A percentile compares a stretch with the other conserved stretches of the same genome.
phyloP scores from a whole-genome alignment of 1,140 invertebrate genomes.

The Metaphire vulgaris region DNA sequence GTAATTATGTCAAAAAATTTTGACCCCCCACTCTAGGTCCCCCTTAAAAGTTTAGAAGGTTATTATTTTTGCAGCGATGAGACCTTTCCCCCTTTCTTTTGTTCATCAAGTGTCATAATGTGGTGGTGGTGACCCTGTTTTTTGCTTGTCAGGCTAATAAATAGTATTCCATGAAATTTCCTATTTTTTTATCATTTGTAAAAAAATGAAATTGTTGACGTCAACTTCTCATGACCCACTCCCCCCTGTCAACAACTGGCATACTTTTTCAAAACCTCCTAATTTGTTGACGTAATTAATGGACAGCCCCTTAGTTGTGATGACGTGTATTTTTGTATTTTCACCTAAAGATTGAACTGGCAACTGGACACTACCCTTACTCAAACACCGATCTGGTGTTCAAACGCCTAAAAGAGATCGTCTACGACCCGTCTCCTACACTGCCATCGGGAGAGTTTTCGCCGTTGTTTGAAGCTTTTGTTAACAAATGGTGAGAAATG shows the following conservation, averaged over 20 bases:
- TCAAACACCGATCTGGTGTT: not conserved
- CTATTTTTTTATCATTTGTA: no score
- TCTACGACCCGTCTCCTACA: slow-evolving; percentile 5
- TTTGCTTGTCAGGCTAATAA: no score
- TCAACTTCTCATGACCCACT: not conserved
- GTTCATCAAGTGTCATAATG: no score
- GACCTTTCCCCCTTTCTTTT: no score
- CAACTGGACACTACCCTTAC: slow-evolving; percentile 6
- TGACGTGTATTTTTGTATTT: not conserved
- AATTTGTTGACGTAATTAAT: not conserved
- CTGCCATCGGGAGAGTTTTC: slow-evolving; percentile 7
- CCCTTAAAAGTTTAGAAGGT: no score
- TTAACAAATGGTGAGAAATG: slow-evolving; percentile 11
- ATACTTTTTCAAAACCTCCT: not conserved
- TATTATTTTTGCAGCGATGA: no score
- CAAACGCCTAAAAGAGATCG: not conserved
- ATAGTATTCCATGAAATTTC: no score
- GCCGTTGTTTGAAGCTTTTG: slow-evolving; percentile 15
- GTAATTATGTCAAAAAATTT: no score
- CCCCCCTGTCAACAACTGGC: no score
- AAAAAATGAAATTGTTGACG: no score
- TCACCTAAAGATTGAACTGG: slow-evolving; percentile 3
- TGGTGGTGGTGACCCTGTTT: no score
- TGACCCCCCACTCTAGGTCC: no score
- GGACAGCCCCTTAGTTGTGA: not conserved